Percentiles rank a stretch among this genome's conserved stretches.
phyloP scores from a whole-genome alignment of 2,888 invertebrate genomes.

The Seira ritae region DNA sequence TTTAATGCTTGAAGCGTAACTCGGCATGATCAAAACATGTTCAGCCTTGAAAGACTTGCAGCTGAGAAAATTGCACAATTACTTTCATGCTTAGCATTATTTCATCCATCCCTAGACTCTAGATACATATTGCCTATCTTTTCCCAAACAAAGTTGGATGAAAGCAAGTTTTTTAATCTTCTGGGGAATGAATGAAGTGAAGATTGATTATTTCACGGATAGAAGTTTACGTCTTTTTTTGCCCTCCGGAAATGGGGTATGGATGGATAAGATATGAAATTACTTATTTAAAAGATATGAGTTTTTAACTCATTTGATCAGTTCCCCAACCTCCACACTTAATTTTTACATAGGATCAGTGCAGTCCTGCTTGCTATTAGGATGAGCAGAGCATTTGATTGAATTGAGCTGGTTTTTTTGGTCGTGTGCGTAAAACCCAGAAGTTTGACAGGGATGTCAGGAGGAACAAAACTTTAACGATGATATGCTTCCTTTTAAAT shows the following conservation, averaged over 20 bases:
- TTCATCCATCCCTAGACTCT: too few species aligned
- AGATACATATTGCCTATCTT: too few species aligned
- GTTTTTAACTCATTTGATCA: conserved; percentile 33
- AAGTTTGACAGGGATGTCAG: conserved; percentile 57
- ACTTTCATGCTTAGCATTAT: too few species aligned
- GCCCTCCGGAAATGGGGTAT: conserved; percentile 38
- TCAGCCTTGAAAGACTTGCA: too few species aligned
- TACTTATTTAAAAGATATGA: neutral
- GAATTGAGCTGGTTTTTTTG: conserved; percentile 36
- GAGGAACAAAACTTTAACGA: conserved; percentile 38
- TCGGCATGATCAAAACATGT: too few species aligned
- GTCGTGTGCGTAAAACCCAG: conserved; percentile 17
- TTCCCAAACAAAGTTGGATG: too few species aligned
- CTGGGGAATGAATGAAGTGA: conserved; percentile 21
- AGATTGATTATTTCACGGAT: conserved; percentile 30
- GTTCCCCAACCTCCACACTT: conserved; percentile 22
- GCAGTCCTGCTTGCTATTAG: too few species aligned
- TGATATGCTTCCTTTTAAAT: conserved; percentile 36
- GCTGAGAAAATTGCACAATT: too few species aligned
- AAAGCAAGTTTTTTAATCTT: too few species aligned
- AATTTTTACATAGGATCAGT: too few species aligned
- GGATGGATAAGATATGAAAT: neutral
- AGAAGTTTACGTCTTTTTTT: conserved; percentile 2
- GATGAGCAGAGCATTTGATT: conserved; percentile 52
- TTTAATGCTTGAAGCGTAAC: too few species aligned